Percentiles rank a stretch among this genome's conserved stretches.
phyloP scores from a whole-genome alignment of 2,113 vertebrate genomes.

The Xyrauchen texanus region DNA sequence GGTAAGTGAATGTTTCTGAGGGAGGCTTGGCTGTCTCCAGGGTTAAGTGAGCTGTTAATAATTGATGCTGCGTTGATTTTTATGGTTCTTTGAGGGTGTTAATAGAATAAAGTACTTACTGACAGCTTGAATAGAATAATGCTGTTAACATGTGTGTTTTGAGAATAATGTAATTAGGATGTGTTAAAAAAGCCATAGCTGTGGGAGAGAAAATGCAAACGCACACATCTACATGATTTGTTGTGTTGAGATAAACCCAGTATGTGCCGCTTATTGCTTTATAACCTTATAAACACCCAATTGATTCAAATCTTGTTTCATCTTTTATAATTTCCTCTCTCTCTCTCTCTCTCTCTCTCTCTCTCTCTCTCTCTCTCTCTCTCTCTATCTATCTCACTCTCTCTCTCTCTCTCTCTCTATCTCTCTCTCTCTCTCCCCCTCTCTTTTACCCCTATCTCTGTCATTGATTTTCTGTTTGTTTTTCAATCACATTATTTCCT shows the following conservation, averaged over 20 bases:
- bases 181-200: slow-evolving; percentile 28
- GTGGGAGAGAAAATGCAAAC: slow-evolving; percentile 5
- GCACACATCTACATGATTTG: slow-evolving; percentile 21
- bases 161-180: slow-evolving; percentile 43
- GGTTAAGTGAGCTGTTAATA: slow-evolving; percentile 55
- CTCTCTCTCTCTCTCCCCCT: slow-evolving; percentile 52
- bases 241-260: background rate
- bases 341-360: slow-evolving; percentile 37
- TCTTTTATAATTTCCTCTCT: slow-evolving; percentile 49
- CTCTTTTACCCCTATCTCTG: slow-evolving; percentile 32
- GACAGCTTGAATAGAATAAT: slow-evolving; percentile 42
- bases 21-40: slow-evolving; percentile 48
- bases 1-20: slow-evolving; percentile 53
- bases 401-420: too few species aligned
- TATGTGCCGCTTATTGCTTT: background rate
- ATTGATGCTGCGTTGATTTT: slow-evolving; percentile 56
- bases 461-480: slow-evolving; percentile 82
- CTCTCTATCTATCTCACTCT: too few species aligned
- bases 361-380: too few species aligned
- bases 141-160: slow-evolving; percentile 46
- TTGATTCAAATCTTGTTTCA: slow-evolving; percentile 40
- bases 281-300: slow-evolving; percentile 22
- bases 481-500: slow-evolving; percentile 79
- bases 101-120: slow-evolving; percentile 54
- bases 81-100: slow-evolving; percentile 51